phyloP scores from a whole-genome alignment of 2,797 vertebrate genomes.

The Vireo griseus region DNA sequence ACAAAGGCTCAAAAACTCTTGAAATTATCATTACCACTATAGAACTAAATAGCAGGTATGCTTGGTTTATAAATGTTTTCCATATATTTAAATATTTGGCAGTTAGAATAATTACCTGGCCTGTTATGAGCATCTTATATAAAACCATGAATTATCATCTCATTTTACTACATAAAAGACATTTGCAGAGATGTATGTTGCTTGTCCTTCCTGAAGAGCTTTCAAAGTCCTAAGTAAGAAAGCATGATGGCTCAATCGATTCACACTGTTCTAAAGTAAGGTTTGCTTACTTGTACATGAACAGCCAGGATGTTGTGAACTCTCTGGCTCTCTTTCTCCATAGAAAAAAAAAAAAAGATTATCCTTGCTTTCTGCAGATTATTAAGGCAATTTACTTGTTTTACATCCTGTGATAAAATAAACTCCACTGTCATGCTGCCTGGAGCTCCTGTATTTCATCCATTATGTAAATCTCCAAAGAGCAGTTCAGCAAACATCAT shows the following conservation, averaged over 20 bases:
- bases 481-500: constrained; percentile 50
- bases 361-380: constrained; percentile 36
- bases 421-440: constrained; percentile 23
- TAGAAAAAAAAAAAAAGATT: not conserved
- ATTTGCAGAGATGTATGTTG: not conserved
- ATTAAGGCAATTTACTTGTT: constrained; percentile 55
- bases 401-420: constrained; percentile 48
- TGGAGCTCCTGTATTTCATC: constrained; percentile 56
- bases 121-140: not conserved
- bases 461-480: constrained; percentile 68
- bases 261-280: not conserved
- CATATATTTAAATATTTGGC: not conserved
- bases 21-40: not conserved
- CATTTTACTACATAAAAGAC: not conserved
- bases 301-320: not conserved
- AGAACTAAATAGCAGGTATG: not conserved
- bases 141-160: not conserved
- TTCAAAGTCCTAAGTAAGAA: not conserved
- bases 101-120: not conserved
- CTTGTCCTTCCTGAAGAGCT: not conserved
- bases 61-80: constrained; percentile 7
- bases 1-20: not conserved
- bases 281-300: not conserved
- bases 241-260: not conserved
- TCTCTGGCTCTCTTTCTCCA: not conserved